These are phyloP conservation scores for Cephus nigrinus DNA, from an alignment of 2,888 invertebrate genomes.

Conservation along the genomic window DNA sequence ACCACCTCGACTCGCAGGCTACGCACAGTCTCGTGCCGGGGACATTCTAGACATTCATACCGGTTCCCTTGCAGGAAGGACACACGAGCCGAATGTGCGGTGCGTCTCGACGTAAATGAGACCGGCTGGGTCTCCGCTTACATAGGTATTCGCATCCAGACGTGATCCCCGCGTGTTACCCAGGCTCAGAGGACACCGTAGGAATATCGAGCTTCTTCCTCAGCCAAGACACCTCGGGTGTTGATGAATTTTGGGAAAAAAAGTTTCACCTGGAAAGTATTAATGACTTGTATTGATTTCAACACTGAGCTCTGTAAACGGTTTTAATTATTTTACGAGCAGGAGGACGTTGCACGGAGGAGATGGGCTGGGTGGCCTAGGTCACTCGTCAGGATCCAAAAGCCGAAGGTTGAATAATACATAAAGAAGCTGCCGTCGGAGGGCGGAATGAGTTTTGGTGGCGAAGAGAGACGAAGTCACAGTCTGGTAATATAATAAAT, in stretches of 20 bases:
- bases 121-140: slow-evolving; percentile 48
- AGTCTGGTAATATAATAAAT: slow-evolving; percentile 25
- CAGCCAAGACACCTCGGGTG: not conserved
- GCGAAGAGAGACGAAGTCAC: not conserved
- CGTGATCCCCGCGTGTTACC: slow-evolving; percentile 26
- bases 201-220: too few relatives aligned
- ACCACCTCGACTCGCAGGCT: not conserved
- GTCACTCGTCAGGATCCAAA: not conserved
- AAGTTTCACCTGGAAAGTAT: not conserved
- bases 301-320: not conserved
- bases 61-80: slow-evolving; percentile 26
- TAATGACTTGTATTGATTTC: not conserved
- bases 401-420: slow-evolving; percentile 40
- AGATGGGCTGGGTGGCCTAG: not conserved
- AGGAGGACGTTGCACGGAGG: not conserved
- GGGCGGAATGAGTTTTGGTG: not conserved
- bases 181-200: not conserved
- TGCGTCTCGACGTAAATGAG: slow-evolving; percentile 40
- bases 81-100: slow-evolving; percentile 21
- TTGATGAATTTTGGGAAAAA: not conserved
- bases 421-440: slow-evolving; percentile 7
- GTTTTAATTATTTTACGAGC: not conserved
- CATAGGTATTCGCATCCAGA: slow-evolving; percentile 44
- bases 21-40: not conserved
- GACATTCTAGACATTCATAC: slow-evolving; percentile 1